phyloP scores from a whole-genome alignment of 2,888 invertebrate genomes.

The Dichetophora obliterata region DNA sequence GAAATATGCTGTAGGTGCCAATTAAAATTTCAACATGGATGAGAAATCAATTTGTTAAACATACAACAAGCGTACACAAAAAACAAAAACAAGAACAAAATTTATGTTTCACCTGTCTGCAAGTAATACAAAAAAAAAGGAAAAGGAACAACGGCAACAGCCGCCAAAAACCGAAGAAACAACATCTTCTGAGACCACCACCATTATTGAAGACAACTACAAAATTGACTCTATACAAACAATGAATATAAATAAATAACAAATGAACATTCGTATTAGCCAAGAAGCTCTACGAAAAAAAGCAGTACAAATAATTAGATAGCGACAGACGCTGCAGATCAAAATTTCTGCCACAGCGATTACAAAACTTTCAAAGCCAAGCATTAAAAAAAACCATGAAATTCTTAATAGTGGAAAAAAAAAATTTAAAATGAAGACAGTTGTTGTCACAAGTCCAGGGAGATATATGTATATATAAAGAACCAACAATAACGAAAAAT shows the following conservation, averaged over 20 bases:
- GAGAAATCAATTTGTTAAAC: conserved; percentile 39
- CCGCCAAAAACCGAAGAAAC: conserved; percentile 8
- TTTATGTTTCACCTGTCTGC: conserved; percentile 65
- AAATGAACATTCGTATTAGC: background rate
- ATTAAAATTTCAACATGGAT: conserved; percentile 7
- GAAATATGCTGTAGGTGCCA: conserved; percentile 3
- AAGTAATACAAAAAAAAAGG: conserved; percentile 48
- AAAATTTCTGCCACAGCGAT: conserved; percentile 39
- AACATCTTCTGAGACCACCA: conserved; percentile 25
- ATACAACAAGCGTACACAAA: conserved; percentile 8
- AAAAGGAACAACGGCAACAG: conserved; percentile 9
- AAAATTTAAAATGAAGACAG: background rate
- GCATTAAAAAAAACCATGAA: conserved; percentile 16
- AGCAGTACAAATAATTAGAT: conserved; percentile 56
- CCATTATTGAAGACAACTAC: conserved; percentile 17
- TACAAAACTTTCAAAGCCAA: conserved; percentile 34
- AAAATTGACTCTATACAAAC: background rate
- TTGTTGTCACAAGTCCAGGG: background rate
- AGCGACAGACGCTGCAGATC: conserved; percentile 45
- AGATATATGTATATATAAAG: background rate
- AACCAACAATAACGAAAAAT: conserved; percentile 17
- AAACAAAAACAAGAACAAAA: conserved; percentile 50
- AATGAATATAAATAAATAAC: conserved; percentile 4
- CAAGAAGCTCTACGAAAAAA: background rate
- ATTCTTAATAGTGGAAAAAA: background rate